Evolutionary conservation across 2,113 vertebrate genomes (phyloP).

Genomic region (Salminus brasiliensis): DNA sequence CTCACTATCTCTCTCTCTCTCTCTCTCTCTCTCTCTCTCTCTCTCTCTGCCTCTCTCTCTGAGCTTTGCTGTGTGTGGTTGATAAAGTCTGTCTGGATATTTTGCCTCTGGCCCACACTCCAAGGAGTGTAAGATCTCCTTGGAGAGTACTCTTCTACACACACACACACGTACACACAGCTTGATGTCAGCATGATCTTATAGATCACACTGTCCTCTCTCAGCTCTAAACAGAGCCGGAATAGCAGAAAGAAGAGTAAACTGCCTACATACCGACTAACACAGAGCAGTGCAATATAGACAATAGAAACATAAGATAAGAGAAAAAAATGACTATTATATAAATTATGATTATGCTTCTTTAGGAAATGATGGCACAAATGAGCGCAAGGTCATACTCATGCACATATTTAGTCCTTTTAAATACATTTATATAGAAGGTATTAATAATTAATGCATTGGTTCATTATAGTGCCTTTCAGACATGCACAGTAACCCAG

Average conservation of each 20-base stretch:
- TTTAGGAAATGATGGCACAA: no score
- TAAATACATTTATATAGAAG: no score
- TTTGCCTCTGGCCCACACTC: not conserved
- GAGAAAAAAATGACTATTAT: no score
- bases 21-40: not conserved
- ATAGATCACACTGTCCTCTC: not conserved
- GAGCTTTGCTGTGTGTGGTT: not conserved
- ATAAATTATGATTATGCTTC: no score
- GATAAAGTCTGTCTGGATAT: slow-evolving; percentile 16
- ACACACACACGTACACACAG: not conserved
- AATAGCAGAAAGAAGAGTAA: not conserved
- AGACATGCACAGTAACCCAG: no score
- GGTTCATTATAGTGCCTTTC: no score
- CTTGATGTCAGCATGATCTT: not conserved
- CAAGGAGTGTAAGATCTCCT: slow-evolving; percentile 4
- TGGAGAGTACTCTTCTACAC: not conserved
- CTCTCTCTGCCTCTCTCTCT: not conserved
- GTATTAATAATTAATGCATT: no score
- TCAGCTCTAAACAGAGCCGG: not conserved
- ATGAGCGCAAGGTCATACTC: no score
- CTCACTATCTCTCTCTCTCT: not conserved
- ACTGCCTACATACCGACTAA: not conserved
- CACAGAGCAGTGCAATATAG: no score
- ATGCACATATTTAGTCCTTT: no score
- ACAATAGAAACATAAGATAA: no score